Base-by-base conservation (phyloP, 37 sponge, comb jelly and placozoan genomes). In the Cliona cf. orientalis region DNA sequence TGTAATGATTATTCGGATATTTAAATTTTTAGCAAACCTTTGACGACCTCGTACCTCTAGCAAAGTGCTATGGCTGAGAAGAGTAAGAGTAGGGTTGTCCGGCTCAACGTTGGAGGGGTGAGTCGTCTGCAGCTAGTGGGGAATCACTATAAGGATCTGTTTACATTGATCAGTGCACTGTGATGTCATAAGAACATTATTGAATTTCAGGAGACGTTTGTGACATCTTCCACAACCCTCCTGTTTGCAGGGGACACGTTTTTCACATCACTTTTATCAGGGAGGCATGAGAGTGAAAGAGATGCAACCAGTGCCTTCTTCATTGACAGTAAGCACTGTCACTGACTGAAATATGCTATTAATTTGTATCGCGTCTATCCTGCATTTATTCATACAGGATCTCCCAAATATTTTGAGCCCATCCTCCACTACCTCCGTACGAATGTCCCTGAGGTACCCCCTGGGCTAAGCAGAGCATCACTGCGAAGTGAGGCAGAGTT, bases 401-500 rank as follows among this genome's bases (percentile, higher is more conserved):
- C 88, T 31, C 84, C 84, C 0, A 83, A 82, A 71, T 85, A 91
- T 46, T 91, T 91, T 66, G 66, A 61, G 0, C 79, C 83, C 1
- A 78, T 91, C 22, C 83, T 91, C 22, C 91, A 91, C 28, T 91
- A 75, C 58, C 72, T 91, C 7, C 66, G 91, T 5, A 82, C 72
- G 39, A 66, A 74, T 14, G 56, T 58, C 6, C 44, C 86, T 3
- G 91, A 86, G 35, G 61, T 82, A 19, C 87, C 87, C 1, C 42
- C 65, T 14, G 71, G 42, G 5, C 32, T 70, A 39, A 61, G 41
- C 35, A n/a, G 61, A n/a, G 73, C 33, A 2, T 37, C 71, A 26
- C 69, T 91, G 41, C 46, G 37, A 17, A 72, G 34, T n/a, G 91
- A 91, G 68, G 91, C 91, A 29, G 91, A 91, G 74, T 91, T 86